These are phyloP conservation scores for Epirrita christyi DNA, from an alignment of 2,888 invertebrate genomes.

Conservation along the genomic window DNA sequence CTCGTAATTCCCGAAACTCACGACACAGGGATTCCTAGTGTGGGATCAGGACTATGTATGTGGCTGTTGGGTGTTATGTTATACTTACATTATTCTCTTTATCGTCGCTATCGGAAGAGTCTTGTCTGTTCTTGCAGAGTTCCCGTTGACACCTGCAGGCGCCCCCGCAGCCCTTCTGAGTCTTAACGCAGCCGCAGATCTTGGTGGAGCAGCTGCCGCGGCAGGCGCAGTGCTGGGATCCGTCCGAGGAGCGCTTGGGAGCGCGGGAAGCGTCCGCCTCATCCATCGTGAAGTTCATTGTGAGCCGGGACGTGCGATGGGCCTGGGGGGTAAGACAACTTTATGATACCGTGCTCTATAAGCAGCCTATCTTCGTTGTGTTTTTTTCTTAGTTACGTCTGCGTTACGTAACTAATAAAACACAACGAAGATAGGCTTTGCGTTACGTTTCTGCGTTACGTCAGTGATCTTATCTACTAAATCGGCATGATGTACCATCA, in stretches of 20 bases:
- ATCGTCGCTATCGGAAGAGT: conserved; percentile 62
- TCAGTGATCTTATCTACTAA: too few relatives aligned
- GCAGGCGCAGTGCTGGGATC: conserved; percentile 85
- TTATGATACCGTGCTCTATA: too few relatives aligned
- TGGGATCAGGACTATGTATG: too few relatives aligned
- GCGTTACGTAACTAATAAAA: too few relatives aligned
- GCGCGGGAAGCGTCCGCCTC: conserved; percentile 44
- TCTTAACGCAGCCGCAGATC: conserved; percentile 86
- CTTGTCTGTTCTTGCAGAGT: conserved; percentile 66
- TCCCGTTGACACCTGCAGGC: conserved; percentile 82
- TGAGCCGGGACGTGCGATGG: conserved; percentile 63
- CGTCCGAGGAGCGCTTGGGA: conserved; percentile 84
- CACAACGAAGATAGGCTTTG: too few relatives aligned
- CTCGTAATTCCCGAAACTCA: too few relatives aligned
- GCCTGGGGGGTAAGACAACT: conserved; percentile 48
- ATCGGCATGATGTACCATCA: too few relatives aligned
- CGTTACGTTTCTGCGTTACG: too few relatives aligned
- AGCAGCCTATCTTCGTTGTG: too few relatives aligned
- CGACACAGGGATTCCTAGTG: too few relatives aligned
- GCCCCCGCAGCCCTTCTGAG: conserved; percentile 66
- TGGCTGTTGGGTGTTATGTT: too few relatives aligned
- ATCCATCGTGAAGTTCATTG: conserved; percentile 67
- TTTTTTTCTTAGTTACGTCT: too few relatives aligned
- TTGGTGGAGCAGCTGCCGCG: conserved; percentile 84
- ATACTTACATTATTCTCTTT: conserved; percentile 62